Conservation (phyloP, 2,888 invertebrate species). For the Diarsia brunnea region DNA sequence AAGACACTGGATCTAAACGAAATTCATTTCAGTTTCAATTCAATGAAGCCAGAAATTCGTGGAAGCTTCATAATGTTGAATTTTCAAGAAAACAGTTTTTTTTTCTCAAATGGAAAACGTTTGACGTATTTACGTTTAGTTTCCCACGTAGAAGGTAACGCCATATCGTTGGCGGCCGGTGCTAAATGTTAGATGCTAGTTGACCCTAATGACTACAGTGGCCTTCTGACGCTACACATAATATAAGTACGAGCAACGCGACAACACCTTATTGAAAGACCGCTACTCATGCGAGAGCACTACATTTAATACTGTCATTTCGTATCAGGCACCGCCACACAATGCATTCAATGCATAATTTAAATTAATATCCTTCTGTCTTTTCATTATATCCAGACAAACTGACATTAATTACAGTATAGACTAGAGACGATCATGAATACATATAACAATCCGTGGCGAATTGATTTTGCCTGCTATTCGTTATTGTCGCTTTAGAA, state of each 20-base stretch:
- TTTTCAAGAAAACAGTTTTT: not conserved
- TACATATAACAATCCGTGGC: conserved; percentile 28
- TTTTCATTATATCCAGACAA: conserved; percentile 30
- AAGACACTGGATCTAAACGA: conserved; percentile 5
- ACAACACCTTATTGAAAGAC: conserved; percentile 61
- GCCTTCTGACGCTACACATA: conserved; percentile 74
- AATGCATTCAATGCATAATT: conserved; percentile 43
- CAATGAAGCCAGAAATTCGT: conserved; percentile 2
- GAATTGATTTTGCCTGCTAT: conserved; percentile 42
- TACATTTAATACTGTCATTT: conserved; percentile 54
- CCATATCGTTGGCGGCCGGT: conserved; percentile 64
- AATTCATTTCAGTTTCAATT: conserved; percentile 7
- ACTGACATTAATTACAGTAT: conserved; percentile 45
- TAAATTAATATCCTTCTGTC: conserved; percentile 54
- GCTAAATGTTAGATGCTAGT: conserved; percentile 75
- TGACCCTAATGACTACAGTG: conserved; percentile 86
- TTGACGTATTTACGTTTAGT: conserved; percentile 13
- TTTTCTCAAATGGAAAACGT: not conserved
- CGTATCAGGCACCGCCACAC: conserved; percentile 35
- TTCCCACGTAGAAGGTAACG: conserved; percentile 57
- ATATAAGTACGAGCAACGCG: conserved; percentile 50
- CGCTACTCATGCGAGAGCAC: conserved; percentile 42
- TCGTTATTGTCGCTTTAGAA: conserved; percentile 40
- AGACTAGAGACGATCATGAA: conserved; percentile 29
- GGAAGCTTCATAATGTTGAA: conserved; percentile 9